Base-by-base conservation (phyloP, 2,113 vertebrate genomes). In the Reinhardtius hippoglossoides region DNA sequence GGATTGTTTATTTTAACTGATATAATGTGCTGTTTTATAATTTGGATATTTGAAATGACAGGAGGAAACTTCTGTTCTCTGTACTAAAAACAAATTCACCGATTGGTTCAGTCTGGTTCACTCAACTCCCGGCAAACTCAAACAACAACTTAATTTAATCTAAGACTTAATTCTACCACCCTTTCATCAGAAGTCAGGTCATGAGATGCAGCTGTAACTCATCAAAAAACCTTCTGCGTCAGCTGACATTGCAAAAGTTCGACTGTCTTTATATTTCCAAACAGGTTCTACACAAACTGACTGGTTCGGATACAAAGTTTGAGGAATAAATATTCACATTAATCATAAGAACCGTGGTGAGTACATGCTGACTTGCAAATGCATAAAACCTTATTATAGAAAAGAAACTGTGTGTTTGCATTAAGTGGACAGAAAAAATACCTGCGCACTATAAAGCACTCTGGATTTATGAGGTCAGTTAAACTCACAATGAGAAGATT, bases 61-160 rank as follows among this genome's bases (percentile, higher is more conserved):
- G 4, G 44, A 35, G 26, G 7, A 4, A 12, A 35, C 4, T 1
- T 24, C 56, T 16, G 14, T 61, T 40, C 40, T 40, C 8, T 58
- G 15, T 26, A 24, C 13, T 58, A 24, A 26, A 58, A 2, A 16
- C 23, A 16, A 1, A 1, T 21, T 54, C 20, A n/a, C 24, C 7
- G 26, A 31, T 31, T 27, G 26, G 58, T 26, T 26, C n/a, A 20
- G 21, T 37, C n/a, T 24, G 0, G 18, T 40, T 23, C 1, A 61
- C 50, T 46, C n/a, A 61, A 37, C 2, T 0, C 18, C 0, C 31
- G 24, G 16, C 16, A 31, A 55, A 85, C 50, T 65, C 23, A 62
- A 68, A 67, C 77, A 68, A 46, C 12, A 75, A 52, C 52, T 55
- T 80, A 56, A 76, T 64, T 66, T n/a, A 74, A 31, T 82, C 35